Conservation (phyloP, 1,140 invertebrate genomes). For the Aphelenchoides besseyi region DNA sequence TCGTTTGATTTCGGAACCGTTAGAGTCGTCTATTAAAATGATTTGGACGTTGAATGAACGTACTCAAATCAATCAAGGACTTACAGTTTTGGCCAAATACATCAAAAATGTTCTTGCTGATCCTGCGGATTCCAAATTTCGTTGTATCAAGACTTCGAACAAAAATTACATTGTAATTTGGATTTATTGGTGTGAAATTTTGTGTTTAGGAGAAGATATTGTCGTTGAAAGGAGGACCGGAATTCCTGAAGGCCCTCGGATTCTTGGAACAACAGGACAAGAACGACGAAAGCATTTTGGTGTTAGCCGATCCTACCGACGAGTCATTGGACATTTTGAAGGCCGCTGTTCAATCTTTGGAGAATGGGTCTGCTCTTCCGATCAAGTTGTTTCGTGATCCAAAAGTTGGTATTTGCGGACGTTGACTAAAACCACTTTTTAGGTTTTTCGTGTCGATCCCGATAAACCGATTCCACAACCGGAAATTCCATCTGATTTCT, state of each 20-base stretch:
- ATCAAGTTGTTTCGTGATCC: constrained; percentile 43
- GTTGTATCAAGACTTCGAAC: constrained; percentile 28
- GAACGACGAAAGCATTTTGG: constrained; percentile 25
- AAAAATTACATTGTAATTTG: constrained; percentile 30
- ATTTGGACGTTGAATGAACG: constrained; percentile 38
- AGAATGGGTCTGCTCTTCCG: constrained; percentile 22
- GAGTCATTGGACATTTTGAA: constrained; percentile 13
- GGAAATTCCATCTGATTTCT: constrained; percentile 40
- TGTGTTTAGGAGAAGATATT: constrained; percentile 36
- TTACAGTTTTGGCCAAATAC: constrained; percentile 39
- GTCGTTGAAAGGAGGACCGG: constrained; percentile 36
- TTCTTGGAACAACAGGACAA: constrained; percentile 19
- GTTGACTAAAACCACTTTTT: constrained; percentile 27
- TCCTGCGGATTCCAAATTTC: constrained; percentile 38
- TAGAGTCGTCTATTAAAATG: constrained; percentile 36
- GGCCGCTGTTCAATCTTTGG: constrained; percentile 24
- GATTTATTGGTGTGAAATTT: neutral
- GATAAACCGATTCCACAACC: constrained; percentile 37
- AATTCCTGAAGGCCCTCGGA: constrained; percentile 42
- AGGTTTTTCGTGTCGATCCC: constrained; percentile 45
- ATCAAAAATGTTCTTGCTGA: constrained; percentile 34
- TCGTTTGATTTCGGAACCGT: constrained; percentile 27
- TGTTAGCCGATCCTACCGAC: neutral
- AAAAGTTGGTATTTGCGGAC: constrained; percentile 30
- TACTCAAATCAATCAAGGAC: constrained; percentile 8